Conservation (phyloP, 2,113 vertebrate species). For the Sciurus niger region DNA sequence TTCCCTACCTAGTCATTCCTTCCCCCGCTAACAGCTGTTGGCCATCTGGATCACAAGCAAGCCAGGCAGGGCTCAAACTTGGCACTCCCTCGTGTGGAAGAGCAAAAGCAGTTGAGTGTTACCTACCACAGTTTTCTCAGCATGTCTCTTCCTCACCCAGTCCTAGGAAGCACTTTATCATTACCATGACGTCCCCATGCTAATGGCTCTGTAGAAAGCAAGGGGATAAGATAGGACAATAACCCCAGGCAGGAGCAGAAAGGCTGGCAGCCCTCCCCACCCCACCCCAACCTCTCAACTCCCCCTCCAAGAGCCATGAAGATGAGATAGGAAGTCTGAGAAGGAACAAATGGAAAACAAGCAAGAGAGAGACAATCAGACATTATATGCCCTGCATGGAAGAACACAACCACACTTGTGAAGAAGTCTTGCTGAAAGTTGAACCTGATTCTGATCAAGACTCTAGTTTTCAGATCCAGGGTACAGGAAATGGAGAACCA, state of each 20-base stretch:
- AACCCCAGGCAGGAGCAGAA: background rate
- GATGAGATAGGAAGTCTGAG: background rate
- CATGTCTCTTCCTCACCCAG: background rate
- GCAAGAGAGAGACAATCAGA: background rate
- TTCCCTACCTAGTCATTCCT: background rate
- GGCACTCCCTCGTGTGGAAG: background rate
- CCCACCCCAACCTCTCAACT: background rate
- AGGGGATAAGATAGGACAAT: background rate
- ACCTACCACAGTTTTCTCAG: background rate
- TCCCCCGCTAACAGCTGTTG: background rate
- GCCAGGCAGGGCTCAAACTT: background rate
- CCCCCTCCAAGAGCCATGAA: background rate
- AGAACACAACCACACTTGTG: background rate
- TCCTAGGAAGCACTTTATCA: background rate
- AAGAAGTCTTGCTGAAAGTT: constrained; percentile 5
- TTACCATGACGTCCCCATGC: background rate
- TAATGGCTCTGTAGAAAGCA: background rate
- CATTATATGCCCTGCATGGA: background rate
- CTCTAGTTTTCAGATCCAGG: background rate
- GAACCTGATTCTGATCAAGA: constrained; percentile 29
- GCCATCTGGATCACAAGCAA: background rate
- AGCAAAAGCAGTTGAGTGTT: background rate
- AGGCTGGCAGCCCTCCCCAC: background rate
- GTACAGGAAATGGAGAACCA: background rate
- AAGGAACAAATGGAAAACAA: background rate